phyloP scores from a whole-genome alignment of 2,888 invertebrate species.

The Lycocerus yunnanus region DNA sequence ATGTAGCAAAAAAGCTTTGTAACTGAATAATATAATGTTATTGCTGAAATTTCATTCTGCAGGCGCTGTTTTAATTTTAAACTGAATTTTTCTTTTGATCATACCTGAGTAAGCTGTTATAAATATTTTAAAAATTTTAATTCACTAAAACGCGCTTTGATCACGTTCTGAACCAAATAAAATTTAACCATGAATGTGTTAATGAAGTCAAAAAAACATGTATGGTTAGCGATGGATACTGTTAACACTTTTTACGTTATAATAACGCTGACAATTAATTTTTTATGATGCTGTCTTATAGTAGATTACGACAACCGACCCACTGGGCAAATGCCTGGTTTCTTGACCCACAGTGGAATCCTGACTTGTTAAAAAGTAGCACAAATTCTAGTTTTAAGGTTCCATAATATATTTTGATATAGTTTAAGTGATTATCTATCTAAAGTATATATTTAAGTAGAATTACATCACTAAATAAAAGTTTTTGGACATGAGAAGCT shows the following conservation, averaged over 20 bases:
- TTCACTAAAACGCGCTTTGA: neutral
- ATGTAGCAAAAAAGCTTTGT: neutral
- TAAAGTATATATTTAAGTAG: neutral
- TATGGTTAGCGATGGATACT: neutral
- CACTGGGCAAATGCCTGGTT: neutral
- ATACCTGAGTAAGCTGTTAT: neutral
- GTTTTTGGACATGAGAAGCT: neutral
- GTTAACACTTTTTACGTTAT: neutral
- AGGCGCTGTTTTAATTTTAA: neutral
- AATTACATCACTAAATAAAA: neutral
- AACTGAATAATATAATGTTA: neutral
- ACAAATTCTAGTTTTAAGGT: neutral
- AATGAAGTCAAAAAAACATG: neutral
- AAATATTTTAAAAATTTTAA: neutral
- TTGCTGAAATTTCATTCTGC: neutral
- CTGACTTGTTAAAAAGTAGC: neutral
- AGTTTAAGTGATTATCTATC: neutral
- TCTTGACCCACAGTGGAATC: neutral
- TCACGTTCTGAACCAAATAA: neutral
- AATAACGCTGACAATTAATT: neutral
- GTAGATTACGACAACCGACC: neutral
- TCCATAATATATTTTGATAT: neutral
- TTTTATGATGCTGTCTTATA: neutral
- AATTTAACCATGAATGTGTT: neutral
- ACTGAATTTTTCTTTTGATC: neutral